A percentile compares a stretch with the other conserved stretches of the same genome.
Conservation (phyloP, 2,888 invertebrate species). For the Dimorphilus gyrociliatus region DNA sequence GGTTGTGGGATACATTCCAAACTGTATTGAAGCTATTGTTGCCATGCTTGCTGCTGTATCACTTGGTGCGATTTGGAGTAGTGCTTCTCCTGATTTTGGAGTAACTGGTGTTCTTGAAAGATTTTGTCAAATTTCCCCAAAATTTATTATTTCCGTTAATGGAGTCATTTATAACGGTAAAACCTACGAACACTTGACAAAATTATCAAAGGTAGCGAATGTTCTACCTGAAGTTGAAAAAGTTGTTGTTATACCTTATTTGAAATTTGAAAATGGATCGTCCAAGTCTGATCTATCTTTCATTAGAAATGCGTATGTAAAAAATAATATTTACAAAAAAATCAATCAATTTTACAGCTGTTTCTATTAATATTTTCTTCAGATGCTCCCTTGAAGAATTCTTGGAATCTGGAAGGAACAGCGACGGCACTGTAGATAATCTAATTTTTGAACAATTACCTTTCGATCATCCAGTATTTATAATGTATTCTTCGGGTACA, state of each 20-base stretch:
- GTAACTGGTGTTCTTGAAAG: constrained; percentile 40
- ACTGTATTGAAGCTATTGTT: constrained; percentile 40
- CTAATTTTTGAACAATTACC: constrained; percentile 41
- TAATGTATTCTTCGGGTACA: constrained; percentile 46
- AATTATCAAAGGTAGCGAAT: too few relatives aligned
- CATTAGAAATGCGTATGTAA: not conserved
- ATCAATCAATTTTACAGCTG: not conserved
- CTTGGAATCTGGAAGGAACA: constrained; percentile 11
- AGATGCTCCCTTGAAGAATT: constrained; percentile 29
- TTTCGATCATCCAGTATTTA: constrained; percentile 44
- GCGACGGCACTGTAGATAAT: constrained; percentile 14
- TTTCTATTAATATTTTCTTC: constrained; percentile 6
- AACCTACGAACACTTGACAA: constrained; percentile 40
- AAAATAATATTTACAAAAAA: constrained; percentile 1
- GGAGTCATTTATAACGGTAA: constrained; percentile 44
- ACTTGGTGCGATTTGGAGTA: constrained; percentile 44
- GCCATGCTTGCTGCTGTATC: constrained; percentile 43
- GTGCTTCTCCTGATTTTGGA: constrained; percentile 44
- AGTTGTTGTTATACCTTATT: constrained; percentile 31
- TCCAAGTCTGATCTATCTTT: not conserved
- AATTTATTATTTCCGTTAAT: constrained; percentile 43
- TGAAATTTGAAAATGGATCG: constrained; percentile 6
- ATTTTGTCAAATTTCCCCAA: constrained; percentile 42
- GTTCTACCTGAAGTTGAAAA: constrained; percentile 29
- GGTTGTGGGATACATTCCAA: constrained; percentile 43